phyloP scores from a whole-genome alignment of 2,797 vertebrate genomes.

The Hipposideros larvatus region DNA sequence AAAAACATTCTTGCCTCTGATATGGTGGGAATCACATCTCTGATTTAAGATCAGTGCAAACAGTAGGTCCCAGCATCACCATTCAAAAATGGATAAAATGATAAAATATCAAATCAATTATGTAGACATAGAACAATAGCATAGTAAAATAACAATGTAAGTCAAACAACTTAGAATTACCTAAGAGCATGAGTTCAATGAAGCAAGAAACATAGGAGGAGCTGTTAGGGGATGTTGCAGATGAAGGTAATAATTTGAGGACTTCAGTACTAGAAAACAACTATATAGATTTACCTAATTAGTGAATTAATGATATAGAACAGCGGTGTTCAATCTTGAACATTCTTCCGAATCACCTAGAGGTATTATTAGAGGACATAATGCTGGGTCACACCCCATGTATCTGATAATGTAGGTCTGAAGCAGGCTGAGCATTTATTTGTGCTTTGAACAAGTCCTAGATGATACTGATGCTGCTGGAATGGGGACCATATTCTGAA shows the following conservation, averaged over 20 bases:
- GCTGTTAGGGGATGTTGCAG: background rate
- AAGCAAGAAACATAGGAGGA: background rate
- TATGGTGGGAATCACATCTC: accelerated
- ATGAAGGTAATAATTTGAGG: background rate
- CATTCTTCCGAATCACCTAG: background rate
- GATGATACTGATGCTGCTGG: background rate
- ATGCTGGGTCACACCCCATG: background rate
- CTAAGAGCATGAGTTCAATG: background rate
- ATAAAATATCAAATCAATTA: background rate
- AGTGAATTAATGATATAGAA: background rate
- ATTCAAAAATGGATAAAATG: background rate
- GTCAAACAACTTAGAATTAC: background rate
- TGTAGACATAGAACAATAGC: background rate
- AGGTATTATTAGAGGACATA: background rate
- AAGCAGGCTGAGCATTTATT: background rate
- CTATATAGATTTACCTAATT: background rate
- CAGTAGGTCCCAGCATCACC: background rate
- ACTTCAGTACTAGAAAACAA: background rate
- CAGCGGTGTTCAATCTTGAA: background rate
- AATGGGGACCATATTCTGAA: background rate
- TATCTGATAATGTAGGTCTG: background rate
- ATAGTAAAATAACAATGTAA: background rate
- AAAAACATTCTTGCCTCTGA: background rate
- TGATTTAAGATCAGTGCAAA: background rate
- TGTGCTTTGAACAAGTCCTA: background rate